Evolutionary conservation across 2,888 invertebrate genomes (phyloP).

Genomic region (Siphonodentalium dalli): DNA sequence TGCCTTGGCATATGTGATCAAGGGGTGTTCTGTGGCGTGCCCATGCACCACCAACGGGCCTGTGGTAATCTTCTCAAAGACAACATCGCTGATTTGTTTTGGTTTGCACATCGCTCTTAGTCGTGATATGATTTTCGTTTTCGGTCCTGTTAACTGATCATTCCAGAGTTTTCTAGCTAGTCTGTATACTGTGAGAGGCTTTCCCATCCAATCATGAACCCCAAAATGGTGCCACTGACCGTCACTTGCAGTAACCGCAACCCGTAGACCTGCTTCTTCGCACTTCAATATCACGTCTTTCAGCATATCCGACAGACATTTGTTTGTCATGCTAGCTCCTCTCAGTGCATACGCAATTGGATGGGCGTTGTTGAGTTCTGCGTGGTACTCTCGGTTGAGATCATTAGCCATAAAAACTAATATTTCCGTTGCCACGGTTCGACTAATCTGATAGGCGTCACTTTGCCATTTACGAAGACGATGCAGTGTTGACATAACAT

Average conservation of each 20-base stretch:
- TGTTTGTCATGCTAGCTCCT: slow-evolving; percentile 10
- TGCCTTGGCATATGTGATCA: too few relatives aligned
- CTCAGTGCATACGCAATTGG: slow-evolving; percentile 21
- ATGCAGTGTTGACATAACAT: too few relatives aligned
- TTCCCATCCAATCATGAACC: background rate
- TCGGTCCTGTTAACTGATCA: too few relatives aligned
- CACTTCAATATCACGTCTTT: slow-evolving; percentile 6
- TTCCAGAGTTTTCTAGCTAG: slow-evolving; percentile 10
- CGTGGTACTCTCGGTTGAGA: slow-evolving; percentile 9
- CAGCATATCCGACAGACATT: slow-evolving; percentile 1
- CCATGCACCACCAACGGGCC: too few relatives aligned
- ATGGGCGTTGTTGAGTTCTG: slow-evolving; percentile 14
- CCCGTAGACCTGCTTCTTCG: slow-evolving; percentile 8
- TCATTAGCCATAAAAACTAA: slow-evolving; percentile 14
- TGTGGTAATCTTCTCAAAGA: too few relatives aligned
- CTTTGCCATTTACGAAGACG: slow-evolving; percentile 3
- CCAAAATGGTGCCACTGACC: slow-evolving; percentile 23
- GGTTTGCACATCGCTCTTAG: too few relatives aligned
- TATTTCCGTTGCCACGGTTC: slow-evolving; percentile 13
- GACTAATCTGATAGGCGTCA: background rate
- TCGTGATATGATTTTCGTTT: too few relatives aligned
- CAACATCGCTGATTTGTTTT: too few relatives aligned
- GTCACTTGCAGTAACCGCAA: slow-evolving; percentile 14
- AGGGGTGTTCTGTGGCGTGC: too few relatives aligned
- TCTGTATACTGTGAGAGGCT: slow-evolving; percentile 12